phyloP scores from a whole-genome alignment of 2,888 invertebrate genomes.

The Hermaeophaga mercurialis region DNA sequence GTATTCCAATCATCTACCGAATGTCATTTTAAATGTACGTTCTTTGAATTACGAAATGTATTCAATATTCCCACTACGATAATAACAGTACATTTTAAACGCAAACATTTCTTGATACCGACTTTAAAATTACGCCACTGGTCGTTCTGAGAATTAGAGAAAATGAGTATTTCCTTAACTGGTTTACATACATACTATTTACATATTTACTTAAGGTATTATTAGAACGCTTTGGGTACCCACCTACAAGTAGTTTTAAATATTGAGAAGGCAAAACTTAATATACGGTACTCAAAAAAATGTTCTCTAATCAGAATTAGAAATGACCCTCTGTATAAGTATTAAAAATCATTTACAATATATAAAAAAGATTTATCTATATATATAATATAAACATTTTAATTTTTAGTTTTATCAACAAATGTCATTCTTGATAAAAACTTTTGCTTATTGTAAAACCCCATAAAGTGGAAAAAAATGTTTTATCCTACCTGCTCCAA shows the following conservation, averaged over 20 bases:
- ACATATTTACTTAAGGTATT: conserved; percentile 1
- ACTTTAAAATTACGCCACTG: conserved; percentile 4
- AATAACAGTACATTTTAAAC: conserved; percentile 14
- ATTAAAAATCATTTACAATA: too few species aligned
- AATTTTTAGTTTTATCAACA: too few species aligned
- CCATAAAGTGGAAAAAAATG: too few species aligned
- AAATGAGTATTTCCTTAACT: conserved; percentile 6
- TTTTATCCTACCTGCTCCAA: too few species aligned
- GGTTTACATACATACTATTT: neutral
- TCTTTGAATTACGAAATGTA: conserved; percentile 9
- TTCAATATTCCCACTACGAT: conserved; percentile 13
- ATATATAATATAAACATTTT: too few species aligned
- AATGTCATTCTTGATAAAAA: too few species aligned
- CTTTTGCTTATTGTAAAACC: too few species aligned
- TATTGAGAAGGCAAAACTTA: too few species aligned
- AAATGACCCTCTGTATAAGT: too few species aligned
- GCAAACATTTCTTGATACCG: conserved; percentile 15
- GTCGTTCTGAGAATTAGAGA: conserved; percentile 9
- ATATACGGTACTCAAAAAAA: too few species aligned
- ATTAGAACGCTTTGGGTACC: neutral
- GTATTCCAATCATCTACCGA: conserved; percentile 9
- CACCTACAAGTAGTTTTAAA: neutral
- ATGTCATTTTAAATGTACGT: conserved; percentile 8
- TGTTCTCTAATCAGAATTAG: too few species aligned
- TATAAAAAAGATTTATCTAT: too few species aligned